Base-by-base conservation (phyloP, 2,888 invertebrate species). In the Dusona sp. region DNA sequence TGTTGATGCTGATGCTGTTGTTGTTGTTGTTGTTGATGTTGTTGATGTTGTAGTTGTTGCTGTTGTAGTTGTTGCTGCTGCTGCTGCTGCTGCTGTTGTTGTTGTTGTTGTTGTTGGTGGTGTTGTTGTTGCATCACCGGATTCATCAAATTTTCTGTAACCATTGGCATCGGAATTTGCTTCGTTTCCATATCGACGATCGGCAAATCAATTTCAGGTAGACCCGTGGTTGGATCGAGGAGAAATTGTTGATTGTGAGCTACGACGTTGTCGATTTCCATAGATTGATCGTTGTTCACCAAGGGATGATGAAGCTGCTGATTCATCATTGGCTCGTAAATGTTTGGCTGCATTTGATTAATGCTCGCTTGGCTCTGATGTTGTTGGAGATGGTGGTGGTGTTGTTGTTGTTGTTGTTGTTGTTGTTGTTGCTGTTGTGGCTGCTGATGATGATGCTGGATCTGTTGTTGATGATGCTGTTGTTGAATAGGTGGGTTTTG, bases 181-280 rank as follows among this genome's bases (percentile, higher is more conserved):
- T 92, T 92, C 3, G 90, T 78, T 13, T 91, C 91, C 16, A 92
- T 90, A 74, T 89, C 90, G 7, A 92, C 93, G 19, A 94, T 92
- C 0, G 94, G 92, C 84, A 94, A 79, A 78, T 93, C 93, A 19
- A 94, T 92, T n/a, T 94, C 94, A 0, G 94, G 90, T 65, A 94
- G 89, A 67, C 91, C 92, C 22, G 92, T 89, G 2, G 92, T 92
- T 0, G 93, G 92, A 84, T 94, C 93, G 0, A 94, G 87, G 22
- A 93, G 85, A 83, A 93, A 93, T 48, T 91, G 93, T 45, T 91
- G 93, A 85, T 91, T 91, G 51, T 93, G 92, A 42, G 92, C 91
- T 6, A 90, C 89, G 0, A 90, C 83, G 72, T 88, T 90, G 38
- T 90, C 90, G 6, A 92, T 88, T 51, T 90, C 91, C 88, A 93